Base-by-base conservation (phyloP, 2,113 vertebrate genomes). In the Ochotona curzoniae region DNA sequence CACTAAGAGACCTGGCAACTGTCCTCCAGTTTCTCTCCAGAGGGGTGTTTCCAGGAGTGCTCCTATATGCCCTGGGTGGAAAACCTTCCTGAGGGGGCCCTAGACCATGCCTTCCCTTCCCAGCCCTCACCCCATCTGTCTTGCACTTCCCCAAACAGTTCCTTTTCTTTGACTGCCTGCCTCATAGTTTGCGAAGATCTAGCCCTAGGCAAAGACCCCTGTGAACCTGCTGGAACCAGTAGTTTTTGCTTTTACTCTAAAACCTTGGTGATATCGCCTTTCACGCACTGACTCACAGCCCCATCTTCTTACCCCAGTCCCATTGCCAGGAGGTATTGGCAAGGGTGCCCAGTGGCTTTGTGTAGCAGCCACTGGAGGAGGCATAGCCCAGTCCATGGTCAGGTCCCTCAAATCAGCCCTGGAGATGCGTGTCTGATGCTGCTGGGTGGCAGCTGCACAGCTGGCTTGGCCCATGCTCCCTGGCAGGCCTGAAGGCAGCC, bases 321-420 rank as follows among this genome's bases (percentile, higher is more conserved):
- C 30, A 61, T 69, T 15, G 10, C 14, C 8, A 38, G 74, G 21
- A 69, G 7, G 1, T 0, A 7, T 21, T 35, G 8, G 26, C 21
- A 6, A 3, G 0, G 44, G 66, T 0, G 0, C 32, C 57, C 0
- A 9, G 3, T 1, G 2, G 23, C 26, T 51, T 28, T 8, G 13
- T 2, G 8, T 28, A 21, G n/a, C 26, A 69, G 49, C 23, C 74
- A 5, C 18, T 38, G 44, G 63, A 28, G 32, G 25, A 12, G 23
- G 47, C 3, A 30, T 7, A 17, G 5, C 11, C 12, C 7, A 1
- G 60, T 10, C 47, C 5, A 26, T 44, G 11, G 35, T 2, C 13
- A 21, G 44, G 21, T 54, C 28, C 2, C 15, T 23, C 0, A 11
- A 12, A 23, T 70, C 30, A 17, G 30, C 51, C 54, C 26, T 3